These are phyloP conservation scores for Acrocyrtus sp. DNA, from an alignment of 2,888 invertebrate genomes.

Conservation along the genomic window DNA sequence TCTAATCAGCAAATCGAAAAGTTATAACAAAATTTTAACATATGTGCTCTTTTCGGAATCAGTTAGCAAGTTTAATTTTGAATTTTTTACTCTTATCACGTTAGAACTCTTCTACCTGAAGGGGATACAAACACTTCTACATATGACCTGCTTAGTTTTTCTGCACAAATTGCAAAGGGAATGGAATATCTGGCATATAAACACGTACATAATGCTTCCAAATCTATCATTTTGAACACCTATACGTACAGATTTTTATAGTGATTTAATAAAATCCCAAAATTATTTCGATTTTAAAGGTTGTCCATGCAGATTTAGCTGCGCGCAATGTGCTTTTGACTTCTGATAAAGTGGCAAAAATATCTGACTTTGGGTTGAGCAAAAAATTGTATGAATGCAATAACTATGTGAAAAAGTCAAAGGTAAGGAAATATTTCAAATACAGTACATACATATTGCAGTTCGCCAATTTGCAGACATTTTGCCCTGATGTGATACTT, in stretches of 20 bases:
- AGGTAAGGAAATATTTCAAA: conserved; percentile 44
- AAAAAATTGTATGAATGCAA: conserved; percentile 55
- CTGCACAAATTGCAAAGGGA: conserved; percentile 50
- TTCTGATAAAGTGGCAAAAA: conserved; percentile 33
- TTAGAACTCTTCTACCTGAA: neutral
- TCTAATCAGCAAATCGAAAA: conserved; percentile 30
- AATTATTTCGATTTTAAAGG: conserved; percentile 10
- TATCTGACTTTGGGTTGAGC: conserved; percentile 57
- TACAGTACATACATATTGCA: neutral
- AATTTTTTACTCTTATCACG: neutral
- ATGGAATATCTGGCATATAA: conserved; percentile 56
- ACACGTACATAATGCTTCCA: conserved; percentile 31
- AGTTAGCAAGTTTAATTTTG: neutral
- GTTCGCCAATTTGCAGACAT: neutral
- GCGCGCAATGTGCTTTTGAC: conserved; percentile 53
- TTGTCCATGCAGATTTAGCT: conserved; percentile 57
- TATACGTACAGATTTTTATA: neutral
- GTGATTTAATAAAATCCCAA: neutral
- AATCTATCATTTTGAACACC: neutral
- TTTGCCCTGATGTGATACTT: neutral
- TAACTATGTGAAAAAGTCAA: conserved; percentile 57
- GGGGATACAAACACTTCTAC: conserved; percentile 5
- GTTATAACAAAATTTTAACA: conserved; percentile 6
- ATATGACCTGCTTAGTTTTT: conserved; percentile 45
- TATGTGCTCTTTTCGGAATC: neutral